These are phyloP conservation scores for Uropsilus gracilis DNA, from an alignment of 2,113 vertebrate species.

Conservation along the genomic window DNA sequence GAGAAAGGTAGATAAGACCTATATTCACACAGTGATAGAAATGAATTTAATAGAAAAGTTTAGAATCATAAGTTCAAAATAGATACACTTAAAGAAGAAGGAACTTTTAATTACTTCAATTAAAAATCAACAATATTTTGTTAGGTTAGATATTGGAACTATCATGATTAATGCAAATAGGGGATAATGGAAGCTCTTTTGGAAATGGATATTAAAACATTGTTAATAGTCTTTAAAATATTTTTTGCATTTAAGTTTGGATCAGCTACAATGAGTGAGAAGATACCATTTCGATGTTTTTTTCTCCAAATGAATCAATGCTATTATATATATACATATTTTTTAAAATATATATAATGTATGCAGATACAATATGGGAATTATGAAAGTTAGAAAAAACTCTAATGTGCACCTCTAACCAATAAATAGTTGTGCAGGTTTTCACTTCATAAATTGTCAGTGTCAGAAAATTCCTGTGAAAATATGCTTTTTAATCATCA, in stretches of 20 bases:
- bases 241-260: background rate
- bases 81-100: background rate
- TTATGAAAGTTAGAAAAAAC: background rate
- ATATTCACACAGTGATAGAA: background rate
- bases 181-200: background rate
- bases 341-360: background rate
- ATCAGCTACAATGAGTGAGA: background rate
- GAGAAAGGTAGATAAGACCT: background rate
- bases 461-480: slow-evolving; percentile 21
- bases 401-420: background rate
- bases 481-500: slow-evolving; percentile 18
- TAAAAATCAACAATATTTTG: background rate
- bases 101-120: background rate
- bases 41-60: background rate
- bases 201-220: background rate
- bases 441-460: background rate
- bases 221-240: background rate
- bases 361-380: background rate
- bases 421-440: background rate
- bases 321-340: background rate
- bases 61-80: background rate
- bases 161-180: background rate
- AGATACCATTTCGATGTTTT: background rate
- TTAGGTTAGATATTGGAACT: background rate
- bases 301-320: background rate